Evolutionary conservation across 1,140 invertebrate genomes (phyloP).

Genomic region (Acyrthosiphon pisum): DNA sequence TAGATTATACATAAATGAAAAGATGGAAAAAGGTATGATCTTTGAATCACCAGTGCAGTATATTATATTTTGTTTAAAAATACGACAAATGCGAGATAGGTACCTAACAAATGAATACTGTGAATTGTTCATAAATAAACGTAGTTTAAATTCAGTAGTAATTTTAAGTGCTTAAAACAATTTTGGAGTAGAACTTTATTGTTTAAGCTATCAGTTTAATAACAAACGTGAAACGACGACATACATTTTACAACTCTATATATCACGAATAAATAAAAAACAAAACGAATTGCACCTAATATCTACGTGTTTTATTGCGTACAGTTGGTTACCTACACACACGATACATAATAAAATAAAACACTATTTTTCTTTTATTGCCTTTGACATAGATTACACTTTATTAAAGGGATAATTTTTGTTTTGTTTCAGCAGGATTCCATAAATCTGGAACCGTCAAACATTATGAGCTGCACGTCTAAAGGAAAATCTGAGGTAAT

Average conservation of each 20-base stretch:
- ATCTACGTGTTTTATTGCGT: not conserved
- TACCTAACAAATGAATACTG: not conserved
- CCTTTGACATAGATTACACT: not conserved
- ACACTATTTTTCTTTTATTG: not conserved
- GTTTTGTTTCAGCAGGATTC: slow-evolving; percentile 73
- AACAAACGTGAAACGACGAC: not conserved
- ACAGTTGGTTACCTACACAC: not conserved
- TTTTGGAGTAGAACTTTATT: not conserved
- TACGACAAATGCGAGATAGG: not conserved
- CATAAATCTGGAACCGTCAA: slow-evolving; percentile 76
- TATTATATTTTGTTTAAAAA: not conserved
- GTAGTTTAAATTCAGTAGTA: not conserved
- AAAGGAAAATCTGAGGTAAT: slow-evolving; percentile 83
- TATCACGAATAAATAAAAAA: slow-evolving; percentile 13
- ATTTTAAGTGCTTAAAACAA: not conserved
- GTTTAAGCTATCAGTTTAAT: not conserved
- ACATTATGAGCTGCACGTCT: slow-evolving; percentile 79
- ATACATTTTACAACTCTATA: not conserved
- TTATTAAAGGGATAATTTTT: slow-evolving; percentile 55
- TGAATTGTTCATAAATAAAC: not conserved
- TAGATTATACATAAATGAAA: not conserved
- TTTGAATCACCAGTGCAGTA: not conserved
- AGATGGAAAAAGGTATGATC: not conserved
- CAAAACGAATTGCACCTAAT: not conserved
- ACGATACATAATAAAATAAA: not conserved